Evolutionary conservation across 1,140 invertebrate genomes (phyloP).

Genomic region (Pseudomyrmex pallidus): DNA sequence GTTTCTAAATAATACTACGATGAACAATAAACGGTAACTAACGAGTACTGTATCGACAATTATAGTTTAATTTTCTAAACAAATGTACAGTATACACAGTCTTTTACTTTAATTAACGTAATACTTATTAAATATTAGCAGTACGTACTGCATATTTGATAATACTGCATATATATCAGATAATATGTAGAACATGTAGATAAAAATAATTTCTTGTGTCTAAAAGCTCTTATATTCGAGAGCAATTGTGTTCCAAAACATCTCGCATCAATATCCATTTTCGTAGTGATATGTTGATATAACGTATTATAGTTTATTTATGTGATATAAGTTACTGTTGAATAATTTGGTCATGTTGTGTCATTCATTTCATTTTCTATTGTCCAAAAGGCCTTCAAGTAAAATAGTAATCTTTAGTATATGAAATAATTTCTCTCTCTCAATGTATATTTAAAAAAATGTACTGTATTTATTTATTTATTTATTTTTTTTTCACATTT

Average conservation of each 20-base stretch:
- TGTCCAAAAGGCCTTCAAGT: conserved; percentile 54
- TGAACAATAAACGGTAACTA: conserved; percentile 17
- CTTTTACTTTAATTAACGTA: conserved; percentile 5
- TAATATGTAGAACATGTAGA: background rate
- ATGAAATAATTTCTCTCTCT: background rate
- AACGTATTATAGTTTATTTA: conserved; percentile 1
- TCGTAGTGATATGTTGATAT: conserved; percentile 18
- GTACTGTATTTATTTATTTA: conserved; percentile 7
- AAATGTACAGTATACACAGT: conserved; percentile 7
- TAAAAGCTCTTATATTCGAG: background rate
- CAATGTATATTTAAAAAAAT: no score
- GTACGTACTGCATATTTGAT: background rate
- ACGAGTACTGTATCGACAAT: conserved; percentile 22
- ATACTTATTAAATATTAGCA: conserved; percentile 2
- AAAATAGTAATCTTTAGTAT: conserved; percentile 14
- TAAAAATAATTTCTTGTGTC: background rate
- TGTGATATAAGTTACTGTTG: background rate
- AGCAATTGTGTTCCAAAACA: background rate
- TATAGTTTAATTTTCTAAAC: conserved; percentile 16
- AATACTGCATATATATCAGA: background rate
- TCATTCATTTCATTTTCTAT: conserved; percentile 15
- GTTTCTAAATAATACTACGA: conserved; percentile 32
- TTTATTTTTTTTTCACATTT: background rate
- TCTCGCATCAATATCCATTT: background rate
- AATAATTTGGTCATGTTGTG: conserved; percentile 46